Conservation (phyloP, 1,140 invertebrate species). For the Leptinotarsa undecemlineata region DNA sequence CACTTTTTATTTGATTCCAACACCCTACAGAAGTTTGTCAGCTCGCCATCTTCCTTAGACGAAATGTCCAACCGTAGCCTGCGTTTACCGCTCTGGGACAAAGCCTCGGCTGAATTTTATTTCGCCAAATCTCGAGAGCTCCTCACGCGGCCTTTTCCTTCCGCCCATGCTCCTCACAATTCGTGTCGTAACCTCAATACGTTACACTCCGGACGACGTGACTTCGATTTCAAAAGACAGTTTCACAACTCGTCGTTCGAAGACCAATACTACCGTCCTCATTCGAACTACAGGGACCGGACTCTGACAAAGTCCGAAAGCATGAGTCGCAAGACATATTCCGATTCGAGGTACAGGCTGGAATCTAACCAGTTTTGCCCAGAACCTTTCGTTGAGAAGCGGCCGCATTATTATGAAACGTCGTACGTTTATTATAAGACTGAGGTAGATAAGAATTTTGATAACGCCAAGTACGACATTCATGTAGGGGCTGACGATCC, state of each 20-base stretch:
- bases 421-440: conserved; percentile 49
- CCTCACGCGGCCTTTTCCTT: conserved; percentile 62
- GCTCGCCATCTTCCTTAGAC: conserved; percentile 51
- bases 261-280: conserved; percentile 41
- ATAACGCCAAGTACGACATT: conserved; percentile 9
- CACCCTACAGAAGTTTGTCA: conserved; percentile 43
- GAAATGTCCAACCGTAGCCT: conserved; percentile 53
- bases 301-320: conserved; percentile 53
- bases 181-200: conserved; percentile 43
- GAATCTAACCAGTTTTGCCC: conserved; percentile 26
- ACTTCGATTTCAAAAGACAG: conserved; percentile 38
- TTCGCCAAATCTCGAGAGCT: conserved; percentile 73
- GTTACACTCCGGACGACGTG: conserved; percentile 25
- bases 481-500: conserved; percentile 26
- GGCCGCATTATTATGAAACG: conserved; percentile 43
- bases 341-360: conserved; percentile 22
- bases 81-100: conserved; percentile 71
- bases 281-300: conserved; percentile 34
- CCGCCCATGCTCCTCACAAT: conserved; percentile 41
- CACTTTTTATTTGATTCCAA: conserved; percentile 35
- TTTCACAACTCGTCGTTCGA: conserved; percentile 49
- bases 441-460: conserved; percentile 36
- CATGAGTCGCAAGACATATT: conserved; percentile 52
- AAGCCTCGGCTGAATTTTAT: conserved; percentile 73
- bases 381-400: conserved; percentile 20